Percentiles rank a stretch among this genome's conserved stretches.
phyloP scores from a whole-genome alignment of 1,140 invertebrate species.

The Condylostylus longicornis region DNA sequence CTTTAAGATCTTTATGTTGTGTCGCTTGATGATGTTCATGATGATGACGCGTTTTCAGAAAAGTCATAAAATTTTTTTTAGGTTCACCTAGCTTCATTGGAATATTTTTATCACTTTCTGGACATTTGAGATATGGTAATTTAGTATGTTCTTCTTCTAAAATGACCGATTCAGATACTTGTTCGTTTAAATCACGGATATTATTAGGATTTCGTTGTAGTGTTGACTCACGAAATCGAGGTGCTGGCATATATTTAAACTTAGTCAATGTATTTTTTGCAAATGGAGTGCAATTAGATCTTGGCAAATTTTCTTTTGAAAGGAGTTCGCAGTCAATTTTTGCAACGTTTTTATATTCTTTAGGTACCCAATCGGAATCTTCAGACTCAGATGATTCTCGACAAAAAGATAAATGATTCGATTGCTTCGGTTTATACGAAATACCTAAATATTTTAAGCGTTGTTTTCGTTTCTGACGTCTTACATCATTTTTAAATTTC shows the following conservation, averaged over 20 bases:
- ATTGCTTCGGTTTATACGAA: neutral
- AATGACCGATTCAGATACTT: slow-evolving; percentile 18
- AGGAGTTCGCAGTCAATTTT: too few species aligned
- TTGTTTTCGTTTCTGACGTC: neutral
- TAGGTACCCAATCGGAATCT: neutral
- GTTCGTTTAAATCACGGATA: slow-evolving; percentile 13
- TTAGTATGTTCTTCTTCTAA: slow-evolving; percentile 13
- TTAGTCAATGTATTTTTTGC: slow-evolving; percentile 12
- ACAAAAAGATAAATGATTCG: neutral
- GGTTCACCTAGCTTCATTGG: slow-evolving; percentile 1
- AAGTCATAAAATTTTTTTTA: slow-evolving; percentile 6
- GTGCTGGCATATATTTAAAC: slow-evolving; percentile 26
- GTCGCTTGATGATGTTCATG: slow-evolving; percentile 26
- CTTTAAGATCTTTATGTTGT: slow-evolving; percentile 20
- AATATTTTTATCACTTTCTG: slow-evolving; percentile 10
- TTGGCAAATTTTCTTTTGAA: neutral
- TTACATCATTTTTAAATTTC: neutral
- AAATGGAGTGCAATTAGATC: neutral
- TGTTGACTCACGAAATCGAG: slow-evolving; percentile 18
- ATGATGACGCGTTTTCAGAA: slow-evolving; percentile 23
- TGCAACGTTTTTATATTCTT: neutral
- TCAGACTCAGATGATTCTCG: neutral
- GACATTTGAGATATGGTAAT: slow-evolving; percentile 15
- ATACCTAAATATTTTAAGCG: neutral
- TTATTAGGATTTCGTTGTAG: slow-evolving; percentile 17